Conservation (phyloP, 2,113 vertebrate genomes). For the Proterorhinus semilunaris region DNA sequence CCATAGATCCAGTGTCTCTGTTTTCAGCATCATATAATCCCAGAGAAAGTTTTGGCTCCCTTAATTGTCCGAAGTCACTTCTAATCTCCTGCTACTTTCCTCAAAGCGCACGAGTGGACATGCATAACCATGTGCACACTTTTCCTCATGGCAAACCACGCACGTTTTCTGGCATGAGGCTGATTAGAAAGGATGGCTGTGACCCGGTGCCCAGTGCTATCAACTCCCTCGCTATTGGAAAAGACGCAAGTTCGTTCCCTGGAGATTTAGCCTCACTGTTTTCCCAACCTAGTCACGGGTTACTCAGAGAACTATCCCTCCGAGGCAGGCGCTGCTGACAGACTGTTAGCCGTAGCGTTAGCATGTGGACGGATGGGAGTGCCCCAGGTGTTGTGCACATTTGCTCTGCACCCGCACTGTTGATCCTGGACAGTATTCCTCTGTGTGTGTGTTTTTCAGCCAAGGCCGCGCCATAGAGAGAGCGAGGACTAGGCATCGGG, state of each 20-base stretch:
- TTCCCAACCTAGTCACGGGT: slow-evolving; percentile 55
- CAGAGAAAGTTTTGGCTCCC: slow-evolving; percentile 29
- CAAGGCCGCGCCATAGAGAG: slow-evolving; percentile 35
- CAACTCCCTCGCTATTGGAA: slow-evolving; percentile 36
- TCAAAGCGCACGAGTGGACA: slow-evolving; percentile 14
- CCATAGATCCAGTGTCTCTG: slow-evolving; percentile 19
- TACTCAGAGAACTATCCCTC: slow-evolving; percentile 51
- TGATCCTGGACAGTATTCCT: slow-evolving; percentile 29
- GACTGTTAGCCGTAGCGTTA: slow-evolving; percentile 20
- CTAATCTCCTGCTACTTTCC: slow-evolving; percentile 36
- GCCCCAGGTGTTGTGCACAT: slow-evolving; percentile 34
- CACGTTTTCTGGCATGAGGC: slow-evolving; percentile 30
- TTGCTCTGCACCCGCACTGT: slow-evolving; percentile 19
- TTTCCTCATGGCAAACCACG: slow-evolving; percentile 11
- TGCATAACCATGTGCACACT: slow-evolving; percentile 14
- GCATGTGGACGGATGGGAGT: slow-evolving; percentile 24
- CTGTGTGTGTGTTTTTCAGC: slow-evolving; percentile 44
- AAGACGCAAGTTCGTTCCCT: slow-evolving; percentile 38
- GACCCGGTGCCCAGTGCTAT: slow-evolving; percentile 17
- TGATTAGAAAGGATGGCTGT: slow-evolving; percentile 48
- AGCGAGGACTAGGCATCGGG: slow-evolving; percentile 48
- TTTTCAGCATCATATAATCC: slow-evolving; percentile 39
- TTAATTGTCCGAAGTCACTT: slow-evolving; percentile 47
- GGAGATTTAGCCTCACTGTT: slow-evolving; percentile 50
- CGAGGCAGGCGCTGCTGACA: slow-evolving; percentile 43